Evolutionary conservation across 2,888 invertebrate species (phyloP).

Genomic region (Drosophila nr. perissopoda): DNA sequence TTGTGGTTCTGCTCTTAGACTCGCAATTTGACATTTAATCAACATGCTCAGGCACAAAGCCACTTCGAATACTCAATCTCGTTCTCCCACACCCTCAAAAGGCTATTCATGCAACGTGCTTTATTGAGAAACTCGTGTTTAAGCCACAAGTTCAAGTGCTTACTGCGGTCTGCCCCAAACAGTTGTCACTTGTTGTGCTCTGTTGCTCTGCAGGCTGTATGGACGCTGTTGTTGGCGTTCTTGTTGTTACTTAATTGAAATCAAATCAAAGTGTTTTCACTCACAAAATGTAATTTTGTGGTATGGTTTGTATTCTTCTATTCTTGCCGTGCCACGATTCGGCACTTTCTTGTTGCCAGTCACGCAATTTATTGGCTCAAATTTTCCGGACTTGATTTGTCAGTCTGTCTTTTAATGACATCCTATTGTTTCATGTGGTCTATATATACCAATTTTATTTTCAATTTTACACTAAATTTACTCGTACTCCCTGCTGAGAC

Average conservation of each 20-base stretch:
- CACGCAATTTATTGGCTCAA: slow-evolving; percentile 37
- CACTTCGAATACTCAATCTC: slow-evolving; percentile 11
- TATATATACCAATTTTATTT: slow-evolving; percentile 13
- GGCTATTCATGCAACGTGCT: slow-evolving; percentile 26
- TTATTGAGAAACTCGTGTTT: slow-evolving; percentile 12
- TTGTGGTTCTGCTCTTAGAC: slow-evolving; percentile 55
- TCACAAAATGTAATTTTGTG: slow-evolving; percentile 72
- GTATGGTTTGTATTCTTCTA: slow-evolving; percentile 54
- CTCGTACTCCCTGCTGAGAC: slow-evolving; percentile 17
- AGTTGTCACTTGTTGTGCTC: slow-evolving; percentile 38
- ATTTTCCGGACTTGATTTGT: slow-evolving; percentile 32
- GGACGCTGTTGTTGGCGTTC: not conserved
- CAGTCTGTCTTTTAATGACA: slow-evolving; percentile 61
- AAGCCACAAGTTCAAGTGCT: slow-evolving; percentile 46
- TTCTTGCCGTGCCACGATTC: slow-evolving; percentile 24
- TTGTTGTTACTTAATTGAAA: slow-evolving; percentile 70
- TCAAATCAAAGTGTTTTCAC: slow-evolving; percentile 79
- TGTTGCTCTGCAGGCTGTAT: slow-evolving; percentile 6
- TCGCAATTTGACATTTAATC: slow-evolving; percentile 77
- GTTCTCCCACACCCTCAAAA: not conserved
- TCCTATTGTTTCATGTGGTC: slow-evolving; percentile 61
- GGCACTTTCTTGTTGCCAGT: slow-evolving; percentile 22
- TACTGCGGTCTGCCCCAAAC: slow-evolving; percentile 46
- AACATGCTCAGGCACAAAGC: slow-evolving; percentile 34
- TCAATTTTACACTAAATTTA: slow-evolving; percentile 72